phyloP scores from a whole-genome alignment of 2,888 invertebrate species.

The Lamproptera curius region DNA sequence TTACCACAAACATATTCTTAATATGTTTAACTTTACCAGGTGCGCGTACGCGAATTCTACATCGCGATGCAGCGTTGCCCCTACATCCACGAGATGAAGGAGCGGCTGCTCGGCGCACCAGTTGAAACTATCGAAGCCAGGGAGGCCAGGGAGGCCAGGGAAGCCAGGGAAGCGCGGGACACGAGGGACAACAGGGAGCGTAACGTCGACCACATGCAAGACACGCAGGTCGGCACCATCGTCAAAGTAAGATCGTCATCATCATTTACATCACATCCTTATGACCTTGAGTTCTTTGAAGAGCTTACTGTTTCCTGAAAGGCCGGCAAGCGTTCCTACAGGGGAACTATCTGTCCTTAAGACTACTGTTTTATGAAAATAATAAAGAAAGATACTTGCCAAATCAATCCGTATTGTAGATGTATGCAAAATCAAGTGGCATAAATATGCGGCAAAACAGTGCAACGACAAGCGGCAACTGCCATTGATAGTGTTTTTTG shows the following conservation, averaged over 20 bases:
- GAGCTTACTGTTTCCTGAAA: too few relatives aligned
- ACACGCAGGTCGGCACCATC: conserved; percentile 90
- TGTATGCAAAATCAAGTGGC: too few relatives aligned
- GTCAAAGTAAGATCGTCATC: conserved; percentile 85
- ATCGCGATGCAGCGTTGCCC: conserved; percentile 92
- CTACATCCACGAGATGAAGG: conserved; percentile 96
- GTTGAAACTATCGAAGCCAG: conserved; percentile 78
- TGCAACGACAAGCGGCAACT: too few relatives aligned
- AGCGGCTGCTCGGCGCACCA: conserved; percentile 88
- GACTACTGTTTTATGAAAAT: too few relatives aligned
- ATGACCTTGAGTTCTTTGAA: conserved; percentile 79
- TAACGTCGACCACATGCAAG: conserved; percentile 47
- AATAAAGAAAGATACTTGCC: too few relatives aligned
- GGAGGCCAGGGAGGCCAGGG: conserved; percentile 59
- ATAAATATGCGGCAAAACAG: too few relatives aligned
- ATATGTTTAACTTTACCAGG: too few relatives aligned
- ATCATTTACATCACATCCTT: conserved; percentile 12
- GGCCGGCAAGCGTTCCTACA: too few relatives aligned
- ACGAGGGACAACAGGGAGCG: conserved; percentile 41
- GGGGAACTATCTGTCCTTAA: too few relatives aligned
- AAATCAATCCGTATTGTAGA: too few relatives aligned
- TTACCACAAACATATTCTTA: too few relatives aligned
- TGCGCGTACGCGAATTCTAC: conserved; percentile 74
- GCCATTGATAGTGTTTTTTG: too few relatives aligned
- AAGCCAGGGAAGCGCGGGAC: conserved; percentile 28